phyloP scores from a whole-genome alignment of 2,888 invertebrate genomes.

The Sepioteuthis lessoniana region DNA sequence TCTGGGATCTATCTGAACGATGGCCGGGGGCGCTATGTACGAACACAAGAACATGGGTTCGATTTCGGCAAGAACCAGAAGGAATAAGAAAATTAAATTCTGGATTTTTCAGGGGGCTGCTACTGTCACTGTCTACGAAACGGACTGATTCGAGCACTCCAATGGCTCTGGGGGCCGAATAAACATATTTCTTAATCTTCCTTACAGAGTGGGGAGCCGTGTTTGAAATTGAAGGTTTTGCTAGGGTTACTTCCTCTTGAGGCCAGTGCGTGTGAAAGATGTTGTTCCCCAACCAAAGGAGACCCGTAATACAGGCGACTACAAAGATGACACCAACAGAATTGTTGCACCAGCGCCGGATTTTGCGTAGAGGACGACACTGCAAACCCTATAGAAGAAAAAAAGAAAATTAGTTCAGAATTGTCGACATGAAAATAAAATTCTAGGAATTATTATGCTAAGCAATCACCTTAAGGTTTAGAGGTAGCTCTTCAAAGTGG shows the following conservation, averaged over 20 bases:
- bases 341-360: not conserved
- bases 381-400: not conserved
- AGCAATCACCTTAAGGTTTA: no score
- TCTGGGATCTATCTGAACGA: not conserved
- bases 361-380: slow-evolving; percentile 33
- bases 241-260: not conserved
- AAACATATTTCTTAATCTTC: not conserved
- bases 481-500: no score
- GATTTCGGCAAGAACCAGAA: not conserved
- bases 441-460: no score
- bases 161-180: not conserved
- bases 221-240: not conserved
- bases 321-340: not conserved
- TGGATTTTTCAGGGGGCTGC: not conserved
- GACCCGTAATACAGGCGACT: not conserved
- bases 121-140: not conserved
- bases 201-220: not conserved
- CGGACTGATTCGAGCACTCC: not conserved
- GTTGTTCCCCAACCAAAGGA: not conserved
- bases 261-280: not conserved
- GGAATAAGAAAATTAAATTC: slow-evolving; percentile 9
- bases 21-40: not conserved
- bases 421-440: no score
- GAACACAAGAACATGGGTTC: not conserved
- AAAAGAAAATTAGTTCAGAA: not conserved